Evolutionary conservation across 2,113 vertebrate genomes (phyloP), one percentile per base, ranked within the genome.

Genomic region (Erythrocercus mccallii): DNA sequence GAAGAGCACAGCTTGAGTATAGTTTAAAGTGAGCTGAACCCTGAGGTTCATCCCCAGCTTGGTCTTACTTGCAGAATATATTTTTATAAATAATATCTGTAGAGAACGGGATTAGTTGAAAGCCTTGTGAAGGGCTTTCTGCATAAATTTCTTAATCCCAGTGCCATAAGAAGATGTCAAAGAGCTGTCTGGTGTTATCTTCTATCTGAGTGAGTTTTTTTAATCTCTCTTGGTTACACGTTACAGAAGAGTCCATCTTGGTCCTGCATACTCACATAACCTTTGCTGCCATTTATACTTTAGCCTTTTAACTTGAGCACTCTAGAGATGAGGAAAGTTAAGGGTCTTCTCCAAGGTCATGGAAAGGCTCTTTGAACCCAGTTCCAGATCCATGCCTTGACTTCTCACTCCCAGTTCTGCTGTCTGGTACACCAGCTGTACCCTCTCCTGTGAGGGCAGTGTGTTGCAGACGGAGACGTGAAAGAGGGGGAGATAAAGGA

Each of bases 161-260:
- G 71, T 37, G 18, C 53, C 2, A 0, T 51, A 64, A 69, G 58
- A 48, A n/a, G 30, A 18, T 44, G 42, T 50, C 66, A 60, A 3
- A 79, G 72, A 45, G 61, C 12, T 62, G 37, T 82, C 37, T 72
- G 53, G 33, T 79, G 6, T 88, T 85, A 28, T 19, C 45, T 70
- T 58, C n/a, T 66, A 2, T 48, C 21, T 54, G 40, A 42, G 38
- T 50, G 64, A 12, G 70, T 15, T 2, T 25, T 78, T 86, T 74
- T 76, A 6, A 8, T 81, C 24, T 86, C 5, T 81, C 30, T 91
- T 5, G 1, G 8, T 38, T 66, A 17, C 11, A 12, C 0, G 0
- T 47, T 62, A 4, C 5, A 5, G 54, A 69, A n/a, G 38, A 80
- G 50, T 85, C 45, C 33, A 5, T 79, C 45, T 65, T 45, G 31